phyloP scores from a whole-genome alignment of 2,888 invertebrate genomes.

The Lampropteryx suffumata region DNA sequence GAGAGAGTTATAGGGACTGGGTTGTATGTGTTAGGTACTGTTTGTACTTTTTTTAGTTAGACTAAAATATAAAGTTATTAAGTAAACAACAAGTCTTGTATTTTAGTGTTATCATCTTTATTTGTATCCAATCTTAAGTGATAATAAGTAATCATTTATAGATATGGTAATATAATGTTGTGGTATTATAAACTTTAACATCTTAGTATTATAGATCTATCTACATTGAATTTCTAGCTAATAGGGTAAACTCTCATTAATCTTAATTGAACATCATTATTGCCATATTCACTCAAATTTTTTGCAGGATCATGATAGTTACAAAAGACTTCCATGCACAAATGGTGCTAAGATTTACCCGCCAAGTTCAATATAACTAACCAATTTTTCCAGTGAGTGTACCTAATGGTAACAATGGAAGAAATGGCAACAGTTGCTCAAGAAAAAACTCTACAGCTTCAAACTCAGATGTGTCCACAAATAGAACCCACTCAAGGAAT shows the following conservation, averaged over 20 bases:
- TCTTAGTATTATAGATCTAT: neutral
- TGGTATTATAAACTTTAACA: too few species aligned
- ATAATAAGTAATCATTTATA: neutral
- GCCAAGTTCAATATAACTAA: too few species aligned
- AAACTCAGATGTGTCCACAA: conserved; percentile 60
- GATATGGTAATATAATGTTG: too few species aligned
- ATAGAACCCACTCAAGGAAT: conserved; percentile 88
- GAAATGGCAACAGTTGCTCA: conserved; percentile 62
- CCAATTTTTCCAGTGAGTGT: conserved; percentile 53
- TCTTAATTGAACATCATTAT: too few species aligned
- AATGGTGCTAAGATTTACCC: too few species aligned
- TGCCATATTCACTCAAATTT: too few species aligned
- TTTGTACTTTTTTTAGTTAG: neutral
- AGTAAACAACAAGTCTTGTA: neutral
- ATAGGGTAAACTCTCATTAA: too few species aligned
- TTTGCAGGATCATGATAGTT: too few species aligned
- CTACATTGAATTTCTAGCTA: neutral
- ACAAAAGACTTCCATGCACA: too few species aligned
- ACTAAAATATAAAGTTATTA: too few species aligned
- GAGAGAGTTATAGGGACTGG: conserved; percentile 1
- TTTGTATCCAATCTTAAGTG: neutral
- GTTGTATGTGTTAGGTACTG: neutral
- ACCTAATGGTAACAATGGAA: conserved; percentile 50
- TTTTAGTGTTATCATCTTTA: neutral
- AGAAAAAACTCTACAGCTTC: conserved; percentile 74